These are phyloP conservation scores for Macropis europaea DNA, from an alignment of 2,888 invertebrate genomes.

Conservation along the genomic window DNA sequence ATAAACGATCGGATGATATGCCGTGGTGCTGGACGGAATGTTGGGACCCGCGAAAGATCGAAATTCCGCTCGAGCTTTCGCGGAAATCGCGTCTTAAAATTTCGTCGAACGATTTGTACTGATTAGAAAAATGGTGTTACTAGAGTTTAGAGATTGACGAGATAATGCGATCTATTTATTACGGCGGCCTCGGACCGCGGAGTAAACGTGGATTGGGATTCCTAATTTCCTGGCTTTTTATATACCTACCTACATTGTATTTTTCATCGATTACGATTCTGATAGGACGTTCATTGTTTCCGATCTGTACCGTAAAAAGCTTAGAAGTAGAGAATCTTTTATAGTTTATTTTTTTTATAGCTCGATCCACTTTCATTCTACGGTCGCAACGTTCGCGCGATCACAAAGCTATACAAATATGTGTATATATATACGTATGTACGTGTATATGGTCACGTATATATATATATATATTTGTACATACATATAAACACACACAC, in stretches of 20 bases:
- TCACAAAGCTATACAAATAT: constrained; percentile 57
- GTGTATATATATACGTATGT: constrained; percentile 36
- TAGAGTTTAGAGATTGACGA: constrained; percentile 68
- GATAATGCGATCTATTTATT: constrained; percentile 69
- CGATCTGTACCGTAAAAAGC: background rate
- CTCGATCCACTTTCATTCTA: constrained; percentile 63
- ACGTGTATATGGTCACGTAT: too few species aligned
- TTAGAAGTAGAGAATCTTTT: background rate
- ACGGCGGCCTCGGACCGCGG: constrained; percentile 64
- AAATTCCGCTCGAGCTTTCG: background rate
- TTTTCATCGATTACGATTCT: background rate
- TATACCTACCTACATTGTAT: background rate
- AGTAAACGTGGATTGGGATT: constrained; percentile 60
- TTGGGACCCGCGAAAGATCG: constrained; percentile 38
- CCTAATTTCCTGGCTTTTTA: constrained; percentile 2
- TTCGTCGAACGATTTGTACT: constrained; percentile 68
- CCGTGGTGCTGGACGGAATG: constrained; percentile 67
- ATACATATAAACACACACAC: constrained; percentile 4
- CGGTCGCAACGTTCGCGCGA: constrained; percentile 60
- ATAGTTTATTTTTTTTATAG: background rate
- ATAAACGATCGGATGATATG: constrained; percentile 46
- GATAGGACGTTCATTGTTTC: background rate
- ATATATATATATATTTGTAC: constrained; percentile 35
- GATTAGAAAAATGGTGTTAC: constrained; percentile 70
- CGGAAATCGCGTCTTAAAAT: constrained; percentile 16